A percentile compares a stretch with the other conserved stretches of the same genome.
Conservation (phyloP, 2,113 vertebrate species). For the Ailurus styani region DNA sequence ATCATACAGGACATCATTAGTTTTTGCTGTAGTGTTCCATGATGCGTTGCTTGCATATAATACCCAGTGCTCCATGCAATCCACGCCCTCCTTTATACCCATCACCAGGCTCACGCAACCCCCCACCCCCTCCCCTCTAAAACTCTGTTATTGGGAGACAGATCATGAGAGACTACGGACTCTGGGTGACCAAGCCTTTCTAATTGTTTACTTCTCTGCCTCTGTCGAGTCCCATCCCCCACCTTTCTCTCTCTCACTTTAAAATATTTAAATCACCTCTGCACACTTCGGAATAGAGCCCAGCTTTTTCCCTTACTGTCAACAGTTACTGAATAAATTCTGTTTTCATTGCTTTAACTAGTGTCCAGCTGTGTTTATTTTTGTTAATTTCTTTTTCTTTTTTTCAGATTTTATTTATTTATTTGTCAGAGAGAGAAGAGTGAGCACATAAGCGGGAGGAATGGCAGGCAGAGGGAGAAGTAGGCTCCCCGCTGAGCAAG, state of each 20-base stretch:
- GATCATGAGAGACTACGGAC: too few species aligned
- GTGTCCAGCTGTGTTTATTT: background rate
- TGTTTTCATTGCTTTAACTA: background rate
- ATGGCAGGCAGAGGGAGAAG: background rate
- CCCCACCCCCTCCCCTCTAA: too few species aligned
- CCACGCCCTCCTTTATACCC: too few species aligned
- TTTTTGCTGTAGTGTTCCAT: too few species aligned
- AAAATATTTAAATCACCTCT: background rate
- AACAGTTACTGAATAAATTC: background rate
- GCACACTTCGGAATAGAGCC: background rate
- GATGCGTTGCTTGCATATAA: too few species aligned
- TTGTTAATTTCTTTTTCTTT: background rate
- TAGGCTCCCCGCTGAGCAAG: background rate
- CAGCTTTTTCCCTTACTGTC: background rate
- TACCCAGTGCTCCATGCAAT: too few species aligned
- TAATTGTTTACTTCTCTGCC: background rate
- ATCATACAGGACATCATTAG: too few species aligned
- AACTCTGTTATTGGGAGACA: too few species aligned
- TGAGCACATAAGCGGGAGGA: background rate
- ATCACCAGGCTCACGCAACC: too few species aligned
- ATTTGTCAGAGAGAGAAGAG: background rate
- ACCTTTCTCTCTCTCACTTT: background rate
- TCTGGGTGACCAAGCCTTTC: background rate
- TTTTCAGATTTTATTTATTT: background rate
- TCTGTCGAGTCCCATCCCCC: background rate